A percentile compares a stretch with the other conserved stretches of the same genome.
Conservation (phyloP, 1,140 invertebrate species). For the Zaprionus kolodkinae region DNA sequence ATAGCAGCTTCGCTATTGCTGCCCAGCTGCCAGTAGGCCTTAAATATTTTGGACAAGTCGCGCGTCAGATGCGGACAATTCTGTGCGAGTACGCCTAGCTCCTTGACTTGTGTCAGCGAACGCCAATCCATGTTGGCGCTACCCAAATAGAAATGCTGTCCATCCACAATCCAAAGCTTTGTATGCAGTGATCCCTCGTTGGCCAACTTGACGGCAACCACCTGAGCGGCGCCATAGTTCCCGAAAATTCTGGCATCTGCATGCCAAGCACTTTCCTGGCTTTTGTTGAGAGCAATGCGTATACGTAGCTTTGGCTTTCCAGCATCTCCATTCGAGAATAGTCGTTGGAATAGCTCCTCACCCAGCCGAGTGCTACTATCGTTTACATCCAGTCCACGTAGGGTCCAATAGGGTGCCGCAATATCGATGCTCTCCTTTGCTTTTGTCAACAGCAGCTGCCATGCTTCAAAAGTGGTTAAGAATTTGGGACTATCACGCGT, state of each 20-base stretch:
- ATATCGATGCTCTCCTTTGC: slow-evolving; percentile 94
- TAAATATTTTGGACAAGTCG: slow-evolving; percentile 96
- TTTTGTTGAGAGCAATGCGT: slow-evolving; percentile 89
- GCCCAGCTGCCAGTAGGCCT: slow-evolving; percentile 95
- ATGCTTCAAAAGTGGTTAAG: slow-evolving; percentile 90
- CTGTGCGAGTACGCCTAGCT: slow-evolving; percentile 92
- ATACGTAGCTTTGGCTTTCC: slow-evolving; percentile 86
- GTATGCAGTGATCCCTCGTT: slow-evolving; percentile 95
- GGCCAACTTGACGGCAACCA: slow-evolving; percentile 45
- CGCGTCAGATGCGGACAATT: slow-evolving; percentile 94
- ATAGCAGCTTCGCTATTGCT: slow-evolving; percentile 86
- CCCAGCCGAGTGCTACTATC: slow-evolving; percentile 90
- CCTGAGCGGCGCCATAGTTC: slow-evolving; percentile 88
- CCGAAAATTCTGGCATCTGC: slow-evolving; percentile 62
- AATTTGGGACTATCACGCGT: slow-evolving; percentile 86
- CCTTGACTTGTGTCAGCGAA: slow-evolving; percentile 98
- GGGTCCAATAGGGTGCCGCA: slow-evolving; percentile 93
- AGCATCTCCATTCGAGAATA: slow-evolving; percentile 86
- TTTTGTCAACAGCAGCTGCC: slow-evolving; percentile 90
- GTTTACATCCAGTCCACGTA: slow-evolving; percentile 91
- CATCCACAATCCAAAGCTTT: slow-evolving; percentile 96
- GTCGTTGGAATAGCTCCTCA: slow-evolving; percentile 89
- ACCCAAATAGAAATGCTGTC: slow-evolving; percentile 92
- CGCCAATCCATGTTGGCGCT: slow-evolving; percentile 98
- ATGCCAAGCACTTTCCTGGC: slow-evolving; percentile 60